Conservation (phyloP, 2,888 invertebrate genomes). For the Lydus trimaculatus region DNA sequence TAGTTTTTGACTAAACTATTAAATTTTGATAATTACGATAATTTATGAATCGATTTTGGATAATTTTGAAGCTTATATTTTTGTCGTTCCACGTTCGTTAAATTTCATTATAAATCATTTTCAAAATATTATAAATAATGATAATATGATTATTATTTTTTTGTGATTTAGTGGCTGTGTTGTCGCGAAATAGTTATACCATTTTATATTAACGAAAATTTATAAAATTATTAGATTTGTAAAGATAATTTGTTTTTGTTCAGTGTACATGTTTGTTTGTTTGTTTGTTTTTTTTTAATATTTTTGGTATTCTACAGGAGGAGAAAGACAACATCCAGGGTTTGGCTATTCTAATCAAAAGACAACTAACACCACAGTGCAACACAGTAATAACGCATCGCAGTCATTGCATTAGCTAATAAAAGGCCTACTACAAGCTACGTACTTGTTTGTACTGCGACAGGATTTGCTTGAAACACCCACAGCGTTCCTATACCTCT, state of each 20-base stretch:
- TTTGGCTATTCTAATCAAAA: slow-evolving; percentile 52
- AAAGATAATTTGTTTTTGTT: neutral
- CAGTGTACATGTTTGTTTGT: too few relatives aligned
- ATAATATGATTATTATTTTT: slow-evolving; percentile 26
- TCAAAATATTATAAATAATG: slow-evolving; percentile 8
- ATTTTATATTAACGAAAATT: neutral
- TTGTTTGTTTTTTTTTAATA: neutral
- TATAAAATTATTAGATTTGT: neutral
- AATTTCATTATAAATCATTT: neutral
- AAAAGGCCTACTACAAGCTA: slow-evolving; percentile 63
- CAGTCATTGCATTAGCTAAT: slow-evolving; percentile 56
- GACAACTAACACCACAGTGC: slow-evolving; percentile 59
- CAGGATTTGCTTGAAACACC: slow-evolving; percentile 67
- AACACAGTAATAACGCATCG: slow-evolving; percentile 58
- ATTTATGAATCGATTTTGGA: slow-evolving; percentile 3
- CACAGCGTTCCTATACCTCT: slow-evolving; percentile 71
- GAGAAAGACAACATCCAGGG: slow-evolving; percentile 52
- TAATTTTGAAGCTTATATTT: neutral
- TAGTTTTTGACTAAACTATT: neutral
- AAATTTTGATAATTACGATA: neutral
- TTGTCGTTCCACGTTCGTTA: neutral
- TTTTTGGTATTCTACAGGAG: slow-evolving; percentile 41
- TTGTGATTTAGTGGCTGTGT: slow-evolving; percentile 56
- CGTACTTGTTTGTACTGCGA: slow-evolving; percentile 70
- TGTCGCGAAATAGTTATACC: slow-evolving; percentile 48